Base-by-base conservation (phyloP, 2,888 invertebrate genomes). In the Andrena trimmerana region DNA sequence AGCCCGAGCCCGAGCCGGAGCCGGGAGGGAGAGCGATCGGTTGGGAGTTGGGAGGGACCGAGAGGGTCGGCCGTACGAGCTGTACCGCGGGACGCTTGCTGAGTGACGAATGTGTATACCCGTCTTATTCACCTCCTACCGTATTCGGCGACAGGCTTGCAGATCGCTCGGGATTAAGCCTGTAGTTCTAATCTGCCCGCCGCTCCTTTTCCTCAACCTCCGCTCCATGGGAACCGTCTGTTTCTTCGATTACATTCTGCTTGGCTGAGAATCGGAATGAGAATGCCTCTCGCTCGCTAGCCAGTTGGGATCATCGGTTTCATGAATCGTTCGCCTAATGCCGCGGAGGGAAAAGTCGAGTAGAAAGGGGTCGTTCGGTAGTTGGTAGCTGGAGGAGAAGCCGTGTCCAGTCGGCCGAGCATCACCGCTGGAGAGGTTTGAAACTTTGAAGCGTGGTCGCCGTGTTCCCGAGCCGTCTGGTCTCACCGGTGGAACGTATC, bases 51-150 rank as follows among this genome's bases (percentile, higher is more conserved):
- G 88, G 86, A 76, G 86, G 86, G 80, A 87, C 72, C 75, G 83
- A 76, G 86, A 86, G 87, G 83, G 85, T 82, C 83, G 86, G 84
- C 77, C 86, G 73, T 81, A 31, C 77, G 82, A 78, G 83, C 79
- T 82, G 75, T 86, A 88, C 77, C 85, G 78, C 89, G 83, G 86
- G 83, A 80, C 83, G 68, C 87, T 83, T 78, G 87, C 86, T 78
- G 89, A 88, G 86, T 89, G 89, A 88, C 89, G 88, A 88, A 88
- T 88, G 87, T 81, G 76, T 83, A 73, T 87, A 84, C 81, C 78
- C 80, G 84, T 89, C 85, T 90, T 82, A 90, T 89, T 90, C 88
- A 81, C 86, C 88, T 90, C 88, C 90, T 90, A 88, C 89, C 90
- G 89, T 91, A 89, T 90, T 90, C 90, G 91, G 91, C 85, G 85